Base-by-base conservation (phyloP, 2,113 vertebrate species). In the Meleagris gallopavo region DNA sequence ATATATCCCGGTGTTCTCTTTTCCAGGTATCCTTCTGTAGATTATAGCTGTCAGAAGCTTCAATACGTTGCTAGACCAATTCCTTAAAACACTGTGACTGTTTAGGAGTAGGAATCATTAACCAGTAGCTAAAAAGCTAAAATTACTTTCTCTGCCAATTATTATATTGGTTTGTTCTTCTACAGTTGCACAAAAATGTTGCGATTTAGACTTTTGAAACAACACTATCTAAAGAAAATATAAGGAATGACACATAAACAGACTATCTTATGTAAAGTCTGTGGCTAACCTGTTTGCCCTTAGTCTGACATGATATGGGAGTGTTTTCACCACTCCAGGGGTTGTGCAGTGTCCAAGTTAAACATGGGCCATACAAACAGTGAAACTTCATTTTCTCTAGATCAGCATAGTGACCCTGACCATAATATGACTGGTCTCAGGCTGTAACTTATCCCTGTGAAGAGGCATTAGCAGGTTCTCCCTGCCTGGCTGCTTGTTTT, bases 301-400 rank as follows among this genome's bases (percentile, higher is more conserved):
- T 1, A 88, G 74, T 71, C 36, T 82, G 82, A 86, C 48, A 34
- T 4, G 43, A 61, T 73, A 79, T 6, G 30, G 75, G 58, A 94
- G 85, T 71, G 76, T 86, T 88, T 83, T 40, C 83, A 83, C 15
- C 30, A 17, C n/a, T 57, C 13, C 0, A 0, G 73, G 69, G 92
- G 36, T 24, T 86, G 80, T 81, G 45, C 73, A 41, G 24, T 17
- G 36, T 91, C 82, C 85, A 95, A 94, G 50, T 80, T 75, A 91
- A 96, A 87, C 50, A 94, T 0, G 1, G 0, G 0, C 32, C 82
- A 67, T 55, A 72, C 58, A 57, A 94, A 36, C n/a, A 55, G 57
- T 11, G 5, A 90, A 83, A 66, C 27, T 20, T 88, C 77, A 36
- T 36, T 45, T 90, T 58, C 52, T 45, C 55, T 70, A 32, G 76